phyloP scores from a whole-genome alignment of 37 sponge, comb jelly and placozoan genomes.

The Ianthella basta region DNA sequence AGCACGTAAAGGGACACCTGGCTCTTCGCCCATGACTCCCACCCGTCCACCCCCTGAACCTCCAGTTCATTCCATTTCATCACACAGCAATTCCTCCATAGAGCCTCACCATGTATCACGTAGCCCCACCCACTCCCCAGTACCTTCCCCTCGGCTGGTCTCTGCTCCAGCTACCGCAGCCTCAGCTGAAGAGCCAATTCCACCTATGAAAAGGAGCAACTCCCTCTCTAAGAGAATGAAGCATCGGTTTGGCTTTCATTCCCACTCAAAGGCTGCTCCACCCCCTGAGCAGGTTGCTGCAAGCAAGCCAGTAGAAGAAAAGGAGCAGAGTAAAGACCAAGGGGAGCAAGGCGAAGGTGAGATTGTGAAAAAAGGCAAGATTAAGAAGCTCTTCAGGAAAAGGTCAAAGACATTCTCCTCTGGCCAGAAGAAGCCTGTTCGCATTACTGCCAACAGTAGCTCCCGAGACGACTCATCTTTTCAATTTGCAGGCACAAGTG shows the following conservation, averaged over 20 bases:
- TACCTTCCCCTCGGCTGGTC: too few relatives aligned
- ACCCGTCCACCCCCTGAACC: too few relatives aligned
- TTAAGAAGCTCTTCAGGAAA: neutral
- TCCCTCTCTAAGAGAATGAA: neutral
- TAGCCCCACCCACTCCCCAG: too few relatives aligned
- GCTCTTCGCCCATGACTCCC: too few relatives aligned
- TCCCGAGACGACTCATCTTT: neutral
- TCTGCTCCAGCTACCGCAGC: too few relatives aligned
- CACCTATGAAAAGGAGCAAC: neutral
- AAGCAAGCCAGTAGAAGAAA: neutral
- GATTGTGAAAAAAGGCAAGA: neutral
- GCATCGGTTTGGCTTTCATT: neutral
- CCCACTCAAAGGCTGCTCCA: neutral
- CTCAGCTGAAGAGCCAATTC: too few relatives aligned
- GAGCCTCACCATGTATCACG: too few relatives aligned
- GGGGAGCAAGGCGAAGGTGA: neutral
- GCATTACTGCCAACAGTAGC: too few relatives aligned
- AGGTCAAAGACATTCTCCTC: slow-evolving; percentile 28
- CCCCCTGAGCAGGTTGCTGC: too few relatives aligned
- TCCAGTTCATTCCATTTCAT: too few relatives aligned
- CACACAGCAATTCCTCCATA: too few relatives aligned
- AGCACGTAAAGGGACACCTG: too few relatives aligned
- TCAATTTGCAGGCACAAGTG: neutral
- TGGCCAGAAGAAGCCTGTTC: neutral
- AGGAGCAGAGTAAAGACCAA: neutral